Evolutionary conservation across 64 coral and sea anemone species (phyloP), one percentile per base, ranked within the genome.

Genomic region (Montipora cactus): DNA sequence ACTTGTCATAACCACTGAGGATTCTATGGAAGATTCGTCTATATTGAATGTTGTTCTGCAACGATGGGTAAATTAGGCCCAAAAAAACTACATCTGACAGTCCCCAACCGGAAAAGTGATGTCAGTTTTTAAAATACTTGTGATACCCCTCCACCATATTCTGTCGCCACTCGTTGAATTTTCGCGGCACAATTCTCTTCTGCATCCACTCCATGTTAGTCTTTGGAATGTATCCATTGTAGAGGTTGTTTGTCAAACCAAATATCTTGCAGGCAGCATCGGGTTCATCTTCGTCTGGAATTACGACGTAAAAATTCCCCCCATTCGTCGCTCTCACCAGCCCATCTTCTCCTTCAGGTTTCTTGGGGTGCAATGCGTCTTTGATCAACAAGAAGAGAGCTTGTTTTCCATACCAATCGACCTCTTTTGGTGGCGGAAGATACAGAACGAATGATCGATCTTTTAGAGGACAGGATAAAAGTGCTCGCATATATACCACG

Each of bases 241-340:
- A 47, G 44, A 87, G 59, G 44, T 93, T 93, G 69, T 50, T 78
- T 22, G 91, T 87, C 20, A 79, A 49, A 6, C 71, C 59, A 59
- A 93, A 87, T 19, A 87, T 49, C 62, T 76, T 87, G 49, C 91
- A 93, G 44, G 73, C 73, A 20, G 76, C 22, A 3, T 78, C 83
- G 10, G 91, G 91, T 6, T 69, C 15, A 5, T 67, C 44, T 44
- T 87, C 72, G 58, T 87, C 83, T 16, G 44, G 18, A 2, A 44
- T 67, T 5, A 87, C 73, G 5, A 87, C 45, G 25, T 87, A 87
- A 58, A 93, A 93, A 49, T 93, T 93, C 1, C 91, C 91, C 7
- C 91, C 91, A 48, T 93, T 93, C 5, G 25, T 78, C 16, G 47
- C 64, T 49, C 91, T 75, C 5, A 93, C 91, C 6, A 79, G 61